Percentiles rank a stretch among this genome's conserved stretches.
These are phyloP conservation scores for Mantis religiosa DNA, from an alignment of 2,888 invertebrate genomes.

Conservation along the genomic window DNA sequence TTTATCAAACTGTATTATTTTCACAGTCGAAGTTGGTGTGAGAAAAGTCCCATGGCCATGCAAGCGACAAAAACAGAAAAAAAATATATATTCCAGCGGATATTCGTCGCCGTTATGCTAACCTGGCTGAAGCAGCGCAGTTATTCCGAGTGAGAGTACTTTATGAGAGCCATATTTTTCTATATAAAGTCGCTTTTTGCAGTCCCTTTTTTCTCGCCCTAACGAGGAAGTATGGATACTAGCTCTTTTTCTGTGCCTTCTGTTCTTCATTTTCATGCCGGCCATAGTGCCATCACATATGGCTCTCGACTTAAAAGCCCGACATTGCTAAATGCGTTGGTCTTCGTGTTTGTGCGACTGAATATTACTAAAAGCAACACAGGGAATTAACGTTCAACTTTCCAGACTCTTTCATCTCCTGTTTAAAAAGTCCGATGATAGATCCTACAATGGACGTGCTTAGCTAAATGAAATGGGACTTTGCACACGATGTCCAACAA, in stretches of 20 bases:
- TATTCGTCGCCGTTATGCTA: neutral
- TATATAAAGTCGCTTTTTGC: neutral
- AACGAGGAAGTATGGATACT: neutral
- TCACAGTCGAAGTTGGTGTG: no score
- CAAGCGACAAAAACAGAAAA: neutral
- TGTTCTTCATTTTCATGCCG: neutral
- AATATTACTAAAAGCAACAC: neutral
- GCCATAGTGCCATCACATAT: neutral
- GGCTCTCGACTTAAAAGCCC: neutral
- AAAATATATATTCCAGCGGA: neutral
- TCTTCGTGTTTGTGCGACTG: neutral
- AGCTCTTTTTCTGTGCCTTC: neutral
- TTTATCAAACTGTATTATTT: no score
- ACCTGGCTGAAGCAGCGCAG: neutral
- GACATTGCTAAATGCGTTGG: neutral
- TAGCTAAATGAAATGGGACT: no score
- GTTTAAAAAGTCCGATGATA: neutral
- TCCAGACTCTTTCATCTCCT: neutral
- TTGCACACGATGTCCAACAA: no score
- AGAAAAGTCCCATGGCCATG: no score
- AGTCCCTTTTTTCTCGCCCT: neutral
- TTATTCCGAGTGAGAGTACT: neutral
- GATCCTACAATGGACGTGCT: neutral
- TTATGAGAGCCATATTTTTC: neutral
- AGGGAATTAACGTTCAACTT: neutral